These are phyloP conservation scores for Sternotherus odoratus DNA, from an alignment of 2,797 vertebrate species.

Conservation along the genomic window DNA sequence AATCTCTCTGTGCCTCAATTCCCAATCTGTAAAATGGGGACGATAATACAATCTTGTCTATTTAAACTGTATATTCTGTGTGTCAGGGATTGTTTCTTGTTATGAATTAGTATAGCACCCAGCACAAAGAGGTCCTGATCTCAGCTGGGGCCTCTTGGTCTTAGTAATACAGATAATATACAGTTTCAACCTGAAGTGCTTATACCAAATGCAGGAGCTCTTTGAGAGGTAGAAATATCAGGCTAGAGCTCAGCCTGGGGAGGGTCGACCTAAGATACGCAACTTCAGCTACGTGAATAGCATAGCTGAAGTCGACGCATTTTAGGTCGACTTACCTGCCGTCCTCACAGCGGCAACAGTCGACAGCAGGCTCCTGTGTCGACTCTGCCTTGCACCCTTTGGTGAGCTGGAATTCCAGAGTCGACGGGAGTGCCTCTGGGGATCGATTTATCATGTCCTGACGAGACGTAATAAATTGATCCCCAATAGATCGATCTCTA, in stretches of 20 bases:
- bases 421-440: no score
- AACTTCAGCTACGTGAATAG: no score
- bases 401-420: no score
- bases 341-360: no score
- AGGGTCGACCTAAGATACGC: no score
- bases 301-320: no score
- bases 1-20: neutral
- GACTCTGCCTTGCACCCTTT: no score
- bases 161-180: fast-evolving
- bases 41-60: neutral
- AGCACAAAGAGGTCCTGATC: neutral
- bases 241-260: neutral
- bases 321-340: no score
- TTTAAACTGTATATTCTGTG: neutral
- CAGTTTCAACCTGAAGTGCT: neutral
- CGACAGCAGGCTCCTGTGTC: no score
- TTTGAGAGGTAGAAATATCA: fast-evolving
- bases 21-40: neutral
- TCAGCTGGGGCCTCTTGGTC: neutral
- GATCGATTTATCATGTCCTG: no score
- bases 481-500: no score
- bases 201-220: neutral
- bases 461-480: no score
- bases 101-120: neutral
- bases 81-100: neutral